Evolutionary conservation across 1,140 invertebrate species (phyloP).

Genomic region (Drosophila burlai): DNA sequence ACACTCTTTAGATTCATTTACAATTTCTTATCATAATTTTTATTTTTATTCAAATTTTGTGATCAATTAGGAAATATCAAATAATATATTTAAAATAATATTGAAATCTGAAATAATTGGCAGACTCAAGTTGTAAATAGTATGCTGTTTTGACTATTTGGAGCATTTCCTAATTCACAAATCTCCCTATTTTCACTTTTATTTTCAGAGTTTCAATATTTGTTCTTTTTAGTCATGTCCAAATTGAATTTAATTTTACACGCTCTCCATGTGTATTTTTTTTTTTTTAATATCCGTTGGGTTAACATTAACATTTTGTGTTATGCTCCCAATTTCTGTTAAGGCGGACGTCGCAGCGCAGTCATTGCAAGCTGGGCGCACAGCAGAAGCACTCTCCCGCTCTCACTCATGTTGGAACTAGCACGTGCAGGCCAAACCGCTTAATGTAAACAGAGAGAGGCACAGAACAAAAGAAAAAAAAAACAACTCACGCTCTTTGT

Average conservation of each 20-base stretch:
- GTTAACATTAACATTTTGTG: slow-evolving; percentile 48
- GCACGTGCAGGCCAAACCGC: slow-evolving; percentile 67
- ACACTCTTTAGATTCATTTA: too few species aligned
- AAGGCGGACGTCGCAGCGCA: slow-evolving; percentile 22
- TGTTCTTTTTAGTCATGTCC: neutral
- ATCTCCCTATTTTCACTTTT: neutral
- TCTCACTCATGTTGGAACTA: slow-evolving; percentile 20
- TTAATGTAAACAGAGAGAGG: slow-evolving; percentile 75
- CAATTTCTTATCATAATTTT: too few species aligned
- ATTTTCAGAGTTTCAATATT: neutral
- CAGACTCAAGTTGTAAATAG: too few species aligned
- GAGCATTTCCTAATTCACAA: neutral
- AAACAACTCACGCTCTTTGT: slow-evolving; percentile 76
- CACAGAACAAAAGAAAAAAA: slow-evolving; percentile 40
- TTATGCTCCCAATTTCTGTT: slow-evolving; percentile 60
- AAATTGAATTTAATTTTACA: neutral
- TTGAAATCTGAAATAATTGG: too few species aligned
- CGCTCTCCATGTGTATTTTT: neutral
- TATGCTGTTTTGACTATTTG: too few species aligned
- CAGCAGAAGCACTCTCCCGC: slow-evolving; percentile 32
- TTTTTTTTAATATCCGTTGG: slow-evolving; percentile 17
- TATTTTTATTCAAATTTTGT: too few species aligned
- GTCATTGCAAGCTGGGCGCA: slow-evolving; percentile 56
- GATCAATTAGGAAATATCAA: too few species aligned
- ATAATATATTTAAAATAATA: too few species aligned